Percentiles rank a stretch among this genome's conserved stretches.
phyloP scores from a whole-genome alignment of 2,113 vertebrate species.

The Pelobates fuscus region DNA sequence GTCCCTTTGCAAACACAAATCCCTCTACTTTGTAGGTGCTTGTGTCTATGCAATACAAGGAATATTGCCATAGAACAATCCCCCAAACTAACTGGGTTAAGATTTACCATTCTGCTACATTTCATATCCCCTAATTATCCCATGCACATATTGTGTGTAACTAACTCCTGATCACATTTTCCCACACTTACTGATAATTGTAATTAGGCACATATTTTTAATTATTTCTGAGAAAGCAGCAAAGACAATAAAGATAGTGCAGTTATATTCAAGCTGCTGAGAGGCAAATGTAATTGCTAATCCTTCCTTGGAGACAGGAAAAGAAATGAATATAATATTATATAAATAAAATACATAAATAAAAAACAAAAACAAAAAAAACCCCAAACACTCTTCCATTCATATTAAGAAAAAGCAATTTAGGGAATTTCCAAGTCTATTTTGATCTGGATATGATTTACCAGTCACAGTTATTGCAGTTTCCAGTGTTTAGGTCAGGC shows the following conservation, averaged over 20 bases:
- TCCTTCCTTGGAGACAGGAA: neutral
- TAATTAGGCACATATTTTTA: neutral
- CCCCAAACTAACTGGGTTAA: too few relatives aligned
- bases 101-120: too few relatives aligned
- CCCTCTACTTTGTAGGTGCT: too few relatives aligned
- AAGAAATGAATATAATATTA: neutral
- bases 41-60: too few relatives aligned
- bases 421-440: neutral
- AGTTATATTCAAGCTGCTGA: neutral
- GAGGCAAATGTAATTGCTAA: constrained; percentile 3
- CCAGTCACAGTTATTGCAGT: neutral
- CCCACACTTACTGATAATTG: too few relatives aligned
- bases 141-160: too few relatives aligned
- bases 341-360: too few relatives aligned
- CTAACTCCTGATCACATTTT: too few relatives aligned
- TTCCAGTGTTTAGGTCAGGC: too few relatives aligned
- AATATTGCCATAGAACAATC: too few relatives aligned
- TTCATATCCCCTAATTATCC: too few relatives aligned
- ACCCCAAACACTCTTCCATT: neutral
- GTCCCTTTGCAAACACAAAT: too few relatives aligned
- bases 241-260: neutral
- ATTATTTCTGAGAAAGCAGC: neutral
- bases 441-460: neutral
- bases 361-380: neutral
- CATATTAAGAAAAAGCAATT: neutral